A percentile compares a stretch with the other conserved stretches of the same genome.
These are phyloP conservation scores for Hypomecis punctinalis DNA, from an alignment of 2,888 invertebrate species.

Conservation along the genomic window DNA sequence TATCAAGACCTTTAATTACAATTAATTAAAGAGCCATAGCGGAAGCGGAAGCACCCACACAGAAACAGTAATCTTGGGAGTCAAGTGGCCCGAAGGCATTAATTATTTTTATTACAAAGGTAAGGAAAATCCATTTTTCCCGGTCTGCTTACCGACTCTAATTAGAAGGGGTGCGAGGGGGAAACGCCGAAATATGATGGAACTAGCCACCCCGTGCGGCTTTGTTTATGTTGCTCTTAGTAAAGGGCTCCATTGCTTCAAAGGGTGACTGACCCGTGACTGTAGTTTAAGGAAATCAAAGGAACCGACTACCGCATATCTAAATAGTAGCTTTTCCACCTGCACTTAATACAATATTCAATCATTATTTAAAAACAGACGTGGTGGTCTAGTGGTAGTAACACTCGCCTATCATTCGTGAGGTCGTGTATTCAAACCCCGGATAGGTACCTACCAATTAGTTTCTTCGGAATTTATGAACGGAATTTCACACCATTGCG, in stretches of 20 bases:
- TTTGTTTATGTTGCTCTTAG: not conserved
- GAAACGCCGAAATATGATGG: conserved; percentile 6
- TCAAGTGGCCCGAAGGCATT: conserved; percentile 21
- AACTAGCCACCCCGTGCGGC: conserved; percentile 5
- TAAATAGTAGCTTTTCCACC: no score
- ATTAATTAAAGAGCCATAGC: conserved; percentile 9
- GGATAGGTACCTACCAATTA: no score
- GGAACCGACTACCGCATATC: no score
- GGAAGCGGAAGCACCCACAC: conserved; percentile 15
- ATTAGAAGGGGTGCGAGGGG: conserved; percentile 16
- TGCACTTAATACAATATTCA: no score
- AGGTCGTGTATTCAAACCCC: no score
- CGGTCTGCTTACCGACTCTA: conserved; percentile 18
- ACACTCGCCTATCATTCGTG: no score
- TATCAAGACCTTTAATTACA: not conserved
- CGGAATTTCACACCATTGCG: no score
- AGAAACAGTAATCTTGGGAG: conserved; percentile 14
- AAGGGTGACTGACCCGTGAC: no score
- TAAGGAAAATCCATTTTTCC: conserved; percentile 26
- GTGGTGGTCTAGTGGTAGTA: no score
- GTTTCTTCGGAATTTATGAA: no score
- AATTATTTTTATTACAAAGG: conserved; percentile 28
- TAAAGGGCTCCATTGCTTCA: no score
- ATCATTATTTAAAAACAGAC: no score
- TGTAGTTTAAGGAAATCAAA: not conserved